A percentile compares a stretch with the other conserved stretches of the same genome.
phyloP scores from a whole-genome alignment of 2,888 invertebrate species.

The Synergus umbraculus region DNA sequence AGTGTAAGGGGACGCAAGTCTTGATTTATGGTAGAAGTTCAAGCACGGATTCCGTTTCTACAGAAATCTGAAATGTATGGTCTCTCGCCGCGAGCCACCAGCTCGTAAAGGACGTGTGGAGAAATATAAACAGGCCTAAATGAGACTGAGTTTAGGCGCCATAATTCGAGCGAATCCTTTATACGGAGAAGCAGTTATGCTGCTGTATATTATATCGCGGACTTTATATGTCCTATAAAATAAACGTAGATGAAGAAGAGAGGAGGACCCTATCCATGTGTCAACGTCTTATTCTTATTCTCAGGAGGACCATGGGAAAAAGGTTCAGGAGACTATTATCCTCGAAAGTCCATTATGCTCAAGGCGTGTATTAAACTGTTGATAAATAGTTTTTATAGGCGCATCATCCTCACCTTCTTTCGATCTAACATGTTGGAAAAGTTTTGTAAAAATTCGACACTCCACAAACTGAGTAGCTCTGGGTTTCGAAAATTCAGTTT shows the following conservation, averaged over 20 bases:
- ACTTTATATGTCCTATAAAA: conserved; percentile 53
- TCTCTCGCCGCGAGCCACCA: not conserved
- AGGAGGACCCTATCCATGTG: conserved; percentile 65
- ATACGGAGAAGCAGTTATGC: conserved; percentile 52
- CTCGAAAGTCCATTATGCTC: conserved; percentile 59
- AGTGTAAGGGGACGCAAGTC: conserved; percentile 7
- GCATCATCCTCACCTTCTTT: conserved; percentile 32
- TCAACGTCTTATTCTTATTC: conserved; percentile 76
- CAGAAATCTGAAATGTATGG: conserved; percentile 30
- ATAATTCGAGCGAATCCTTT: conserved; percentile 57
- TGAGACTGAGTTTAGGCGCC: conserved; percentile 44
- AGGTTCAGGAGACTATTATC: conserved; percentile 47
- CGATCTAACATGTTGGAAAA: not conserved
- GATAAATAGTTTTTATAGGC: conserved; percentile 67
- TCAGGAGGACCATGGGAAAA: conserved; percentile 58
- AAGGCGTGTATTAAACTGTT: conserved; percentile 67
- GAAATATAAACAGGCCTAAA: conserved; percentile 48
- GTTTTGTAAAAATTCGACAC: not conserved
- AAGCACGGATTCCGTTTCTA: conserved; percentile 20
- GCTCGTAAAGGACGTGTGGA: conserved; percentile 44
- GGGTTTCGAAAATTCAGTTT: too few relatives aligned
- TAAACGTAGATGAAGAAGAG: conserved; percentile 48
- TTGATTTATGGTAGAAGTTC: conserved; percentile 10
- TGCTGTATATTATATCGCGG: conserved; percentile 55
- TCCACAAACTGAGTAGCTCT: not conserved